Conservation (phyloP, 1,140 invertebrate genomes). For the Solenopsis fugax region DNA sequence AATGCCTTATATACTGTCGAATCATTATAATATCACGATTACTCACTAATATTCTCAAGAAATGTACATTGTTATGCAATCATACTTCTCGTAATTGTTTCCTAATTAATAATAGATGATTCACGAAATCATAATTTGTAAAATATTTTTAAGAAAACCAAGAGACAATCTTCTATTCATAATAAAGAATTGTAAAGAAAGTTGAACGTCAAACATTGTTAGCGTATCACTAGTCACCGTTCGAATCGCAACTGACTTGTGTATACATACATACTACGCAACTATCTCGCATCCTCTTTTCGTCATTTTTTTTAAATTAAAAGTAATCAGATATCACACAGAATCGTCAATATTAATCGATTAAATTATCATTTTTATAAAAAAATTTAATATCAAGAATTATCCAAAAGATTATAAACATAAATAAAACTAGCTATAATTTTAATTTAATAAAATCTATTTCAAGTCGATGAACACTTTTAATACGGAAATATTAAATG, state of each 20-base stretch:
- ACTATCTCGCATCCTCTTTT: conserved; percentile 9
- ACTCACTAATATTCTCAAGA: conserved; percentile 37
- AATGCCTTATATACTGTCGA: background rate
- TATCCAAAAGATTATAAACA: background rate
- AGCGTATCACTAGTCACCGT: background rate
- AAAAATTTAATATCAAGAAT: background rate
- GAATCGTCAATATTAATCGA: background rate
- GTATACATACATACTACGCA: background rate
- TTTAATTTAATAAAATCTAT: too few species aligned
- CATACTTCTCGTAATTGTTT: background rate
- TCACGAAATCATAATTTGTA: background rate
- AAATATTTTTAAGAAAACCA: background rate
- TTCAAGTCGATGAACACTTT: too few species aligned
- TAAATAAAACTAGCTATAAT: background rate
- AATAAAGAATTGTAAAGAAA: background rate
- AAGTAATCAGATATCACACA: background rate
- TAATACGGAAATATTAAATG: too few species aligned
- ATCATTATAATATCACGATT: background rate
- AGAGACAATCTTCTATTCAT: background rate
- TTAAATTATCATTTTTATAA: background rate
- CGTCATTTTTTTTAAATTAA: background rate
- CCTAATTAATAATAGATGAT: background rate
- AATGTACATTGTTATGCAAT: background rate
- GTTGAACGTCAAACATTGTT: background rate
- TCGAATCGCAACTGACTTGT: background rate